Base-by-base conservation (phyloP, 2,113 vertebrate species). In the Hypocryptadius cinnamomeus region DNA sequence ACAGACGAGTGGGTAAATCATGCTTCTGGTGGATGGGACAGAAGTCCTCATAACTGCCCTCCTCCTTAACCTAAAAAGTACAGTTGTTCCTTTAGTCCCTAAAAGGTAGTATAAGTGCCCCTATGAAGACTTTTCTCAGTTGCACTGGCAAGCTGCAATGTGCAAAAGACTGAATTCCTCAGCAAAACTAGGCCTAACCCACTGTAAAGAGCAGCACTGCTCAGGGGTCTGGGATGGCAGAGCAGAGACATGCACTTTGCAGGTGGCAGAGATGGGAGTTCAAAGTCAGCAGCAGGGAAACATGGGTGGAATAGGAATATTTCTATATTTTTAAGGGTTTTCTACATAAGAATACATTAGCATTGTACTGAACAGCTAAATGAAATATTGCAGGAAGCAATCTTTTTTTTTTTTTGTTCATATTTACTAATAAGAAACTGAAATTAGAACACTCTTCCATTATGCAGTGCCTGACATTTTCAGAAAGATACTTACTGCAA, bases 381-480 rank as follows among this genome's bases (percentile, higher is more conserved):
- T 35, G 30, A 94, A 79, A 83, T 66, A 80, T 5, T 83, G 59
- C 51, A 85, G 82, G 81, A 90, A 89, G 44, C n/a, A 79, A 80
- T 68, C 13, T 89, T 92, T 78, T 87, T 89, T 79, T 69, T 54
- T n/a, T 87, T 89, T 79, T 69, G 47, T n/a, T 30, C 31, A 40
- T 70, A 42, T 89, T 89, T 92, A 93, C 73, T 92, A 93, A 91
- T 77, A 85, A 47, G 50, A 69, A 87, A 82, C 59, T 69, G 78
- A 92, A 96, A 87, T 89, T 93, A 82, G 68, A 90, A 79, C 66
- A 61, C 23, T 79, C 31, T 85, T 94, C 81, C 76, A 80, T 95
- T 94, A 89, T 77, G 85, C 82, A 80, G 17, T 57, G 51, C 23
- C 81, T 92, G 95, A 89, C 85, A 90, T 92, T 95, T 96, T 89